Evolutionary conservation across 1,140 invertebrate genomes (phyloP), one percentile per base, ranked within the genome.

Genomic region (Belonocnema kinseyi): DNA sequence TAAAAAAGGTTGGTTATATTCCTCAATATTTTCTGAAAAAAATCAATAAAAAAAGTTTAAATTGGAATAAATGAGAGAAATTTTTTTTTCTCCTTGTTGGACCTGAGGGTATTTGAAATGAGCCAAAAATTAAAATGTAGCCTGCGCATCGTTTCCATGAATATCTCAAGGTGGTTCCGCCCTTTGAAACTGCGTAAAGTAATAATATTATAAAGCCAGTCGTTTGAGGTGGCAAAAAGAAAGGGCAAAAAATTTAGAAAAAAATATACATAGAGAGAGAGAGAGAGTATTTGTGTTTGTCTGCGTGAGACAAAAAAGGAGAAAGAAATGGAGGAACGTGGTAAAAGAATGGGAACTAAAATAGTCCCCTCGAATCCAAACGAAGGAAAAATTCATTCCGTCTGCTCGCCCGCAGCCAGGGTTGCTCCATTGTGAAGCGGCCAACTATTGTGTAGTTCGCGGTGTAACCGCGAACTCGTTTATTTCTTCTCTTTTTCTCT

Each of bases 371-470:
- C 73, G 79, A 75, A 79, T 76, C 77, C 77, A 85, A 85, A 86
- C 83, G 82, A 83, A 85, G 85, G 80, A 83, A 84, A 87, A 86
- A 80, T 79, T 87, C 82, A 85, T 86, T 86, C 79, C 81, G 85
- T 85, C 79, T 83, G 80, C 80, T 83, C 77, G 75, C 73, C 81
- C 80, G 78, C 84, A 80, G 78, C 79, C 81, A 66, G 58, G 58
- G 33, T 19, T 73, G 77, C 61, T 76, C 84, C 75, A 86, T 85
- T 86, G 83, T 85, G 77, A 76, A 74, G 75, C 61, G 77, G 77
- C 74, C 80, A 85, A 85, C 83, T 85, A 85, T 86, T 86, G 84
- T 86, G 80, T 82, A 83, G 80, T 81, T 85, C 77, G 75, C 72
- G 82, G 85, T 86, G 17, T 66, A 80, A 83, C 81, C 78, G 77